Base-by-base conservation (phyloP, 2,888 invertebrate genomes). In the Chrysodeixis includens region DNA sequence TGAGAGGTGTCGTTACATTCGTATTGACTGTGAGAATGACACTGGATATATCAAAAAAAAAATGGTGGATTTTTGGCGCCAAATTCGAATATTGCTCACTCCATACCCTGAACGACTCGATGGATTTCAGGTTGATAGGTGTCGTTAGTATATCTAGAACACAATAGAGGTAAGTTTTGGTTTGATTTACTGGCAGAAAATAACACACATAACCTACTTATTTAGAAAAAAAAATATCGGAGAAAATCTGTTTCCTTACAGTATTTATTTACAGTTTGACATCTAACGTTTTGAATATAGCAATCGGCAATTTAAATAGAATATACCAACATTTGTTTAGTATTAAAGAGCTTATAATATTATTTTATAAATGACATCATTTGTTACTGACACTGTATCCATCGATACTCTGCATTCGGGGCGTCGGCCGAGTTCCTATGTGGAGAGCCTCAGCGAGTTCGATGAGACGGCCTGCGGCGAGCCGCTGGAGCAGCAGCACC, bases 401-500 rank as follows among this genome's bases (percentile, higher is more conserved):
- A n/a, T n/a, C n/a, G n/a, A n/a, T n/a, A n/a, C n/a, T n/a, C n/a
- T n/a, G n/a, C n/a, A n/a, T n/a, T n/a, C n/a, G n/a, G n/a, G n/a
- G n/a, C n/a, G 9, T n/a, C 9, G 1, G 14, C 0, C 0, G 16
- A 46, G 6, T 4, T 2, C 6, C 6, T 26, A 26, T 26, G 26
- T 2, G n/a, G n/a, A n/a, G n/a, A 14, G 12, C n/a, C 14, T 60
- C 26, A 71, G 76, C n/a, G 14, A 35, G 2, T 67, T 76, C 8
- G 49, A 52, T 9, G 85, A 84, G 18, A 62, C 62, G 0, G 66
- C 63, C 5, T 84, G 72, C 30, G 79, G 79, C 9, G 79, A 80
- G 40, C 70, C 74, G 3, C 26, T 30, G 1, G 3, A 18, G 4
- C 0, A 22, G 0, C 79, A 79, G n/a, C 61, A 49, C 8, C 1